Evolutionary conservation across 2,888 invertebrate genomes (phyloP).

Genomic region (Lasioglossum oenotherae): DNA sequence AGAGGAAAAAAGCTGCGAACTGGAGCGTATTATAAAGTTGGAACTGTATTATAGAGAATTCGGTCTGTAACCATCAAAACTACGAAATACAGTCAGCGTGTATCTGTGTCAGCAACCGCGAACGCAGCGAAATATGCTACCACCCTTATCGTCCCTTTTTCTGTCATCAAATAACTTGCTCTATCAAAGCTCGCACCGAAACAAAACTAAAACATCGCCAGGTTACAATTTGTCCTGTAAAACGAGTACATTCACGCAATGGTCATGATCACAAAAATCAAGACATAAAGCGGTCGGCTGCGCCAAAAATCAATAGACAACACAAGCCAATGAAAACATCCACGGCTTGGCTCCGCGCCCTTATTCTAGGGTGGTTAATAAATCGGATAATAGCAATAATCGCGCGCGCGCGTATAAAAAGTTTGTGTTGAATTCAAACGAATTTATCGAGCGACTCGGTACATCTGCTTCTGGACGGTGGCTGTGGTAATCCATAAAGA

Average conservation of each 20-base stretch:
- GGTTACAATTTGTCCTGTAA: background rate
- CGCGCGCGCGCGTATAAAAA: background rate
- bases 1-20: background rate
- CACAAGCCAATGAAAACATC: background rate
- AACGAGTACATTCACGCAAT: background rate
- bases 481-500: constrained; percentile 3
- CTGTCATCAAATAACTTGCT: background rate
- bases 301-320: background rate
- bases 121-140: background rate
- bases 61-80: background rate
- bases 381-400: background rate
- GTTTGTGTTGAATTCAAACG: background rate
- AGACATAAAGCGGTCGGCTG: no score
- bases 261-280: no score
- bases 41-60: background rate
- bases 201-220: background rate
- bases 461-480: background rate
- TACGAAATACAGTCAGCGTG: background rate
- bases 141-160: background rate
- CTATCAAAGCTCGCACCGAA: background rate
- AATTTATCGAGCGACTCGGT: constrained; percentile 30
- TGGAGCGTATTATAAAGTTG: constrained; percentile 8
- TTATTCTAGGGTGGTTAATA: background rate
- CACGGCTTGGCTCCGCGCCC: background rate
- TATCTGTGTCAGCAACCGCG: background rate